phyloP scores from a whole-genome alignment of 2,888 invertebrate species.

The Leptothorax acervorum region DNA sequence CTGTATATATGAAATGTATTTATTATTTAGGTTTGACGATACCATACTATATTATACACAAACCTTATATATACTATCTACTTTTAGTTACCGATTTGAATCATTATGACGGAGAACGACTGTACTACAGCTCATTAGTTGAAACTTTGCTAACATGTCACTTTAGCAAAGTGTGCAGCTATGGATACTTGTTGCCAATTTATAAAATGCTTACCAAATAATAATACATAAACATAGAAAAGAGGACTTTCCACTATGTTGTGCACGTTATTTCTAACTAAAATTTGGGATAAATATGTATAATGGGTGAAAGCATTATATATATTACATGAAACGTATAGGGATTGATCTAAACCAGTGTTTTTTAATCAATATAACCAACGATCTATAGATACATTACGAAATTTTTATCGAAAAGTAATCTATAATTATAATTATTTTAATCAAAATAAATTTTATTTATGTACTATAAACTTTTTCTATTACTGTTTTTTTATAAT shows the following conservation, averaged over 20 bases:
- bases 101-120: constrained; percentile 80
- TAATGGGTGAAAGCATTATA: background rate
- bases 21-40: constrained; percentile 85
- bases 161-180: constrained; percentile 68
- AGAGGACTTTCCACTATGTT: constrained; percentile 55
- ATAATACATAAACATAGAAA: constrained; percentile 56
- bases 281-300: constrained; percentile 44
- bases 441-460: background rate
- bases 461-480: too few species aligned
- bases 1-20: constrained; percentile 85
- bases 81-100: constrained; percentile 83
- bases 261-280: constrained; percentile 55
- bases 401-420: background rate
- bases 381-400: background rate
- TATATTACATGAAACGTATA: background rate
- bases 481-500: too few species aligned
- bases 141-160: constrained; percentile 59
- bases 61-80: constrained; percentile 80
- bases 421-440: background rate
- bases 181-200: constrained; percentile 78
- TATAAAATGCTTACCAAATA: constrained; percentile 67
- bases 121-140: constrained; percentile 73
- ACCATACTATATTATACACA: constrained; percentile 82
- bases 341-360: background rate
- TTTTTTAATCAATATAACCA: background rate